Percentiles rank a stretch among this genome's conserved stretches.
phyloP scores from a whole-genome alignment of 2,797 vertebrate genomes.

The Florisuga fusca region DNA sequence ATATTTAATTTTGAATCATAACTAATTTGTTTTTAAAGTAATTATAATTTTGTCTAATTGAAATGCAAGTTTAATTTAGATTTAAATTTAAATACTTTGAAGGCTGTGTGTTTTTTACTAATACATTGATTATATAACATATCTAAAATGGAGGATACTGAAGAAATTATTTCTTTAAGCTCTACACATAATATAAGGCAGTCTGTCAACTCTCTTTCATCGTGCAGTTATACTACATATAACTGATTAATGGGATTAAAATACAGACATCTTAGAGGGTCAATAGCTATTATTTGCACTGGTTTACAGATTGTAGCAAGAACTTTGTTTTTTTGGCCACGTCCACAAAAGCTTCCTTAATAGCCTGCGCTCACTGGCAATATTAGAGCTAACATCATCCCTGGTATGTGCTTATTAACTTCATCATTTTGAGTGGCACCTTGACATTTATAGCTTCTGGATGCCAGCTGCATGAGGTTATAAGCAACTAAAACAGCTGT shows the following conservation, averaged over 20 bases:
- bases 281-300: background rate
- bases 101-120: background rate
- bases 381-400: slow-evolving; percentile 8
- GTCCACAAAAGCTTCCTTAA: background rate
- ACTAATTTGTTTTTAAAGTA: background rate
- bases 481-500: background rate
- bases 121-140: background rate
- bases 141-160: background rate
- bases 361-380: background rate
- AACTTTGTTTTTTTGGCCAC: background rate
- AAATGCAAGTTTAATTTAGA: background rate
- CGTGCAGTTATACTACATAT: background rate
- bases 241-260: background rate
- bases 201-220: slow-evolving; percentile 37
- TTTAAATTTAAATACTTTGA: background rate
- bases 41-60: background rate
- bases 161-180: background rate
- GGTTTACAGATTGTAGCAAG: background rate
- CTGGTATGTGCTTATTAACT: slow-evolving; percentile 43
- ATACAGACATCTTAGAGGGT: background rate
- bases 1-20: background rate
- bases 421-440: slow-evolving; percentile 47
- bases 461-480: slow-evolving; percentile 11
- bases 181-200: background rate
- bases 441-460: slow-evolving; percentile 39